Evolutionary conservation across 2,113 vertebrate genomes (phyloP).

Genomic region (Recurvirostra avosetta): DNA sequence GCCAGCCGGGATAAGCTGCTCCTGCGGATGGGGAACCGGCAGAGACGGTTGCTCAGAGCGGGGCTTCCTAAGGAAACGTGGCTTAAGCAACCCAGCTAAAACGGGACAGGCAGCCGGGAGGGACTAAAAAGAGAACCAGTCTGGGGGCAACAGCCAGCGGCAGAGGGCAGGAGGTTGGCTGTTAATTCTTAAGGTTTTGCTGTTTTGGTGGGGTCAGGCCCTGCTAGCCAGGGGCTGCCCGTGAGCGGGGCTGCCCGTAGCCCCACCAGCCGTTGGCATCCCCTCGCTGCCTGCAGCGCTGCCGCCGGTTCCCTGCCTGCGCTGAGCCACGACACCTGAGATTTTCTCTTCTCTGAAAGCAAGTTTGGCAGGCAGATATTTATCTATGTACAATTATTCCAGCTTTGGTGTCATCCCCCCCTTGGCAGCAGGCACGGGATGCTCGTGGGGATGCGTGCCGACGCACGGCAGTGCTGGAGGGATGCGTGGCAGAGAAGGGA

Average conservation of each 20-base stretch:
- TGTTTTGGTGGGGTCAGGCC: not conserved
- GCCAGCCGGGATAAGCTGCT: accelerated
- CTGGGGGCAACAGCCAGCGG: not conserved
- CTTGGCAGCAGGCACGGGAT: not conserved
- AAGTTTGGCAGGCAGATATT: not conserved
- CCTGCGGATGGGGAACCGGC: not conserved
- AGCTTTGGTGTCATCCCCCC: not conserved
- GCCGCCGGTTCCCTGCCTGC: not conserved
- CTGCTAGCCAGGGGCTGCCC: no score
- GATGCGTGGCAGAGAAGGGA: not conserved
- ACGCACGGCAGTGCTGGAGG: not conserved
- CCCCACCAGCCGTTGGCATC: no score
- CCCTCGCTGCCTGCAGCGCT: not conserved
- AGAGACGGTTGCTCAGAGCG: not conserved
- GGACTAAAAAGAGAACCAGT: not conserved
- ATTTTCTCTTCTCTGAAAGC: not conserved
- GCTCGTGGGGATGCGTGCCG: accelerated
- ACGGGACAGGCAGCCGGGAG: not conserved
- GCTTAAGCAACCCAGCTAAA: not conserved
- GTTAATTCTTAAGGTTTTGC: not conserved
- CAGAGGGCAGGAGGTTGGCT: not conserved
- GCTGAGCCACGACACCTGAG: accelerated
- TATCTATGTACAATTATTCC: not conserved
- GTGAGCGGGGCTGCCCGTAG: not conserved
- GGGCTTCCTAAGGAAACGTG: not conserved